A percentile compares a stretch with the other conserved stretches of the same genome.
Conservation (phyloP, 2,888 invertebrate genomes). For the Prosopocoilus inquinatus region DNA sequence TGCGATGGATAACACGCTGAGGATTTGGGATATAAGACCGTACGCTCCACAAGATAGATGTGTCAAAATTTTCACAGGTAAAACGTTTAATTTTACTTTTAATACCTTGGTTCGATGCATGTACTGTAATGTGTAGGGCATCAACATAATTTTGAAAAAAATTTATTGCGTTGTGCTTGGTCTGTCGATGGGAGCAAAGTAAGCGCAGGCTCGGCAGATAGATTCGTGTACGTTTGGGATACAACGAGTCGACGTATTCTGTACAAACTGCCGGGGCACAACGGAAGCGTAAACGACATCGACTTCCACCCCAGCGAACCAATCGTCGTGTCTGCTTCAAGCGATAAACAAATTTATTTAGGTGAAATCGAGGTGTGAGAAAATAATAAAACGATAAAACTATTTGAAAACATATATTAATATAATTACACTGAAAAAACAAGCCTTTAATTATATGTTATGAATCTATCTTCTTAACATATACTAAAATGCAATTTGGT, state of each 20-base stretch:
- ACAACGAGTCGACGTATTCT: conserved; percentile 86
- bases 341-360: conserved; percentile 92
- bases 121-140: conserved; percentile 57
- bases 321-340: conserved; percentile 88
- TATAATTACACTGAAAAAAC: conserved; percentile 14
- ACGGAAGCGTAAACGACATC: conserved; percentile 95
- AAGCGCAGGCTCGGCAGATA: conserved; percentile 90
- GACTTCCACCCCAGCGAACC: conserved; percentile 95
- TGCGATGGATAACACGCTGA: conserved; percentile 92
- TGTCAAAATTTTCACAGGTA: conserved; percentile 79
- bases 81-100: not conserved
- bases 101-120: not conserved
- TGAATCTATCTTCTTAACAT: not conserved
- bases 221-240: conserved; percentile 97
- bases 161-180: conserved; percentile 91
- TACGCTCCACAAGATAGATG: conserved; percentile 92
- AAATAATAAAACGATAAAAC: not conserved
- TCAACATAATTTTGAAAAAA: conserved; percentile 97
- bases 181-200: conserved; percentile 90
- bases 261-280: conserved; percentile 97
- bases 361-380: conserved; percentile 85
- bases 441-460: conserved; percentile 1
- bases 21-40: conserved; percentile 96
- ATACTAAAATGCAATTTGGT: conserved; percentile 3
- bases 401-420: conserved; percentile 14